Percentiles rank a stretch among this genome's conserved stretches.
Conservation (phyloP, 2,113 vertebrate genomes). For the Zosterops lateralis region DNA sequence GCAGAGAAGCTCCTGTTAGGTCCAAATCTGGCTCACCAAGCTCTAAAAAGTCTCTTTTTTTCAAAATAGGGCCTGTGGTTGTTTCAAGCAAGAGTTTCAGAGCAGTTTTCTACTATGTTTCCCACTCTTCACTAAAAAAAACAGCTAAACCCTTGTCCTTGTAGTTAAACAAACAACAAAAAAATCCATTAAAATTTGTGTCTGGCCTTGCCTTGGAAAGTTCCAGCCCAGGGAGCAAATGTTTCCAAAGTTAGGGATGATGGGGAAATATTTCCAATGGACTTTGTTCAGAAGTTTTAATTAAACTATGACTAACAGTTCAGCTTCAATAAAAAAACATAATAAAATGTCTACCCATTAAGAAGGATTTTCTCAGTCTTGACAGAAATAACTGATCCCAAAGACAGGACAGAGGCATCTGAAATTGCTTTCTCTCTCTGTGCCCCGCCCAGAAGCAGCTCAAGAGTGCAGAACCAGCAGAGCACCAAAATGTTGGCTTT, state of each 20-base stretch:
- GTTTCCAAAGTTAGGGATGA: not conserved
- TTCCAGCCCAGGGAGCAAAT: not conserved
- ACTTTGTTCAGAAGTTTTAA: not conserved
- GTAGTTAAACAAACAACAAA: not conserved
- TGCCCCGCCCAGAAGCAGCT: fast-evolving
- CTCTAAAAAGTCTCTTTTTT: not conserved
- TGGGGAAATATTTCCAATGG: not conserved
- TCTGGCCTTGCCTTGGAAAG: not conserved
- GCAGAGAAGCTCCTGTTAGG: not conserved
- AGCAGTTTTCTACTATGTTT: not conserved
- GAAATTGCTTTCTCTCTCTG: fast-evolving
- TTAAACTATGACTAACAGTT: not conserved
- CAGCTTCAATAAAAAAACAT: not conserved
- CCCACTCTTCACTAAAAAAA: not conserved
- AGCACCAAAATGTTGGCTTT: not conserved
- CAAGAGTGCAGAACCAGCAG: fast-evolving
- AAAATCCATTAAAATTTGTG: not conserved
- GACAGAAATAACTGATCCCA: not conserved
- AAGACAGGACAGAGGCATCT: not conserved
- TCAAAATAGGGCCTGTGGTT: not conserved
- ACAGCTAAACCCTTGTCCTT: not conserved
- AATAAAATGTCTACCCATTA: not conserved
- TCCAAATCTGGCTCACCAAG: not conserved
- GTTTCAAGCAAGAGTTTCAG: not conserved
- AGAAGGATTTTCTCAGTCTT: not conserved